These are phyloP conservation scores for Lasioglossum albipes DNA, from an alignment of 1,140 invertebrate species.

Conservation along the genomic window DNA sequence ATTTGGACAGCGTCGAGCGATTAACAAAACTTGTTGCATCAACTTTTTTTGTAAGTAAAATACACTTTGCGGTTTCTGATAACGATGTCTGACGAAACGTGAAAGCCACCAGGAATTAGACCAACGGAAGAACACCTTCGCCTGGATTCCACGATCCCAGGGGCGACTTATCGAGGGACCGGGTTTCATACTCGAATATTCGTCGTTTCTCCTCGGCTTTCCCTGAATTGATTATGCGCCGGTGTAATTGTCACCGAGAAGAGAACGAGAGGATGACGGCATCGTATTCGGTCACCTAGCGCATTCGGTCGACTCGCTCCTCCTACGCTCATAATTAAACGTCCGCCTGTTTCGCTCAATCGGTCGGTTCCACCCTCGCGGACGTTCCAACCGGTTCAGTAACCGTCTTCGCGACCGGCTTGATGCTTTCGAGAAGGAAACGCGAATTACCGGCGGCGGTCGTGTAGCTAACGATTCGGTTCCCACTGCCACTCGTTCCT, in stretches of 20 bases:
- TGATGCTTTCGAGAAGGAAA: slow-evolving; percentile 5
- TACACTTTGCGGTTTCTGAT: too few relatives aligned
- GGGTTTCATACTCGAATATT: background rate
- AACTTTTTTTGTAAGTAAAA: too few relatives aligned
- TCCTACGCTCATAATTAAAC: slow-evolving; percentile 50
- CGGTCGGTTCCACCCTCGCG: slow-evolving; percentile 25
- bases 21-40: too few relatives aligned
- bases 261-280: slow-evolving; percentile 7
- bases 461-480: slow-evolving; percentile 2
- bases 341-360: slow-evolving; percentile 41
- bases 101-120: too few relatives aligned
- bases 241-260: slow-evolving; percentile 37
- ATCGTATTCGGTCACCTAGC: slow-evolving; percentile 34
- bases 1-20: too few relatives aligned
- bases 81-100: too few relatives aligned
- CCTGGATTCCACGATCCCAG: too few relatives aligned
- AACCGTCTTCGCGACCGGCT: slow-evolving; percentile 7
- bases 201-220: background rate
- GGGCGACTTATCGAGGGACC: background rate
- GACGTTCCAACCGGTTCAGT: slow-evolving; percentile 32
- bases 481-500: background rate
- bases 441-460: background rate
- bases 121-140: too few relatives aligned
- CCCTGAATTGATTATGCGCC: slow-evolving; percentile 26
- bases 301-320: slow-evolving; percentile 5